Conservation (phyloP, 2,888 invertebrate species). For the Euphydryas editha region DNA sequence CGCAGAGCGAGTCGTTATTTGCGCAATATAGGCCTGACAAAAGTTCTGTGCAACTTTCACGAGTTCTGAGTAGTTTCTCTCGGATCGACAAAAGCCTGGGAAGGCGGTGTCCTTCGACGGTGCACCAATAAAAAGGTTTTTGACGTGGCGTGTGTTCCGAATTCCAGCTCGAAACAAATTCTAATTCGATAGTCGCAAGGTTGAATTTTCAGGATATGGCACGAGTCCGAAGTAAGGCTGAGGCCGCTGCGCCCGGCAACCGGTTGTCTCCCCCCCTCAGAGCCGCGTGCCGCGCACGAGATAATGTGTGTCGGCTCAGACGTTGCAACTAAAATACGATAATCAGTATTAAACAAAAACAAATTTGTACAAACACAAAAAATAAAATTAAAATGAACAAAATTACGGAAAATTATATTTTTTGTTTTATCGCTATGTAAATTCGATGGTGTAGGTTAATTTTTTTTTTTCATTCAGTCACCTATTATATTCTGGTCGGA, state of each 20-base stretch:
- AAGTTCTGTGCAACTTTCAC: conserved; percentile 37
- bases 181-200: conserved; percentile 46
- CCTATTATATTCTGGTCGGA: too few relatives aligned
- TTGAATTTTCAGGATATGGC: conserved; percentile 39
- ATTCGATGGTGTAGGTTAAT: conserved; percentile 1
- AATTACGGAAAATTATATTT: not conserved
- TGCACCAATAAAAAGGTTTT: conserved; percentile 65
- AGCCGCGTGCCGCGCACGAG: conserved; percentile 30
- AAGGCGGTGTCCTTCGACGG: conserved; percentile 56
- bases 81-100: conserved; percentile 44
- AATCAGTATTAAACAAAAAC: not conserved
- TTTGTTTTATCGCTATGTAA: not conserved
- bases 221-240: conserved; percentile 26
- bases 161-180: conserved; percentile 37
- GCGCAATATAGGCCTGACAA: conserved; percentile 16
- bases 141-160: conserved; percentile 49
- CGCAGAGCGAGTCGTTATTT: conserved; percentile 6
- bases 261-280: conserved; percentile 51
- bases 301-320: not conserved
- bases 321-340: not conserved
- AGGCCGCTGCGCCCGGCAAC: conserved; percentile 48
- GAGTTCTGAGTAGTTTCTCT: conserved; percentile 31
- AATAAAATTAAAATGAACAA: too few relatives aligned
- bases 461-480: too few relatives aligned
- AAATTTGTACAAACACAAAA: not conserved